phyloP scores from a whole-genome alignment of 2,888 invertebrate genomes.

The Eupithecia centaureata region DNA sequence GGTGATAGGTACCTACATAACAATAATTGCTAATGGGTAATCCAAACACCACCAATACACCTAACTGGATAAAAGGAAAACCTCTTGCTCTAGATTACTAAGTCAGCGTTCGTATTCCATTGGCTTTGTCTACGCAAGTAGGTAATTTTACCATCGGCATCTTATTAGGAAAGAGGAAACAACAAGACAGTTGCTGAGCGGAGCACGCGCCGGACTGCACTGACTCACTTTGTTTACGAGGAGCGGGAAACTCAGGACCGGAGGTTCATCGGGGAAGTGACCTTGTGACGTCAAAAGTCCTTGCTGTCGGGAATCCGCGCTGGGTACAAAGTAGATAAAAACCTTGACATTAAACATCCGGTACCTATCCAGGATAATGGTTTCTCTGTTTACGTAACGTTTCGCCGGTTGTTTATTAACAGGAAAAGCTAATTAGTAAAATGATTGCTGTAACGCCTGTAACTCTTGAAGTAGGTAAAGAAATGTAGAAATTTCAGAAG shows the following conservation, averaged over 20 bases:
- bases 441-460: not conserved
- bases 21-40: not conserved
- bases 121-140: not conserved
- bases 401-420: not conserved
- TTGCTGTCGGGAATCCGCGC: not conserved
- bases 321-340: not conserved
- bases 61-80: constrained; percentile 2
- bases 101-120: not conserved
- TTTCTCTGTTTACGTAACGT: not conserved
- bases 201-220: not conserved
- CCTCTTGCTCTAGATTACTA: not conserved
- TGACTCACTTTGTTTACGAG: constrained; percentile 9
- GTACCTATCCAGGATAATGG: not conserved
- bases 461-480: not conserved
- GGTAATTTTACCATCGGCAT: not conserved
- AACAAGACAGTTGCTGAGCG: constrained; percentile 4
- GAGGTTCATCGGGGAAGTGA: too few relatives aligned
- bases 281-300: not conserved
- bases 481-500: not conserved
- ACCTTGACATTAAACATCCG: not conserved
- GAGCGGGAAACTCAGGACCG: constrained; percentile 14
- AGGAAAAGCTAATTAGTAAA: not conserved
- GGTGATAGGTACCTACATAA: too few relatives aligned
- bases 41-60: not conserved
- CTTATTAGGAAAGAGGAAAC: constrained; percentile 7